Percentiles rank a stretch among this genome's conserved stretches.
Evolutionary conservation across 35 echinoderm and acorn worm species (phyloP).

Genomic region (Patiria miniata): DNA sequence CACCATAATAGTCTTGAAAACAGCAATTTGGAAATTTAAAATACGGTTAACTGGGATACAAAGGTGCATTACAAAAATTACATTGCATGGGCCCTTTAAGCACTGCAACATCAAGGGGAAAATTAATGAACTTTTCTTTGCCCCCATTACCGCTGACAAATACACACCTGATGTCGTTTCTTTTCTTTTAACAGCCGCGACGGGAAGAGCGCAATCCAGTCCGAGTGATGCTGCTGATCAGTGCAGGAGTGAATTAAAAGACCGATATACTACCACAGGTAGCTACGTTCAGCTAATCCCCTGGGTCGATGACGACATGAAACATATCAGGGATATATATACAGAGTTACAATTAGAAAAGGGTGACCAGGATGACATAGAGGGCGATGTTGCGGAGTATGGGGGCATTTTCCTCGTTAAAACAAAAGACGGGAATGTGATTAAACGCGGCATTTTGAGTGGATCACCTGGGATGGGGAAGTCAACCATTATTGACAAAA

Average conservation of each 20-base stretch:
- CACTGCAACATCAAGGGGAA: too few relatives aligned
- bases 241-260: neutral
- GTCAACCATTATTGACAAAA: conserved; percentile 2
- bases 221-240: neutral
- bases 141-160: too few relatives aligned
- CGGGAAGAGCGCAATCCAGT: too few relatives aligned
- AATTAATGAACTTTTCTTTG: too few relatives aligned
- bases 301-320: neutral
- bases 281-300: neutral
- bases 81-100: too few relatives aligned
- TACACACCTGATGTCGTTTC: too few relatives aligned
- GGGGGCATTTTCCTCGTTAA: neutral
- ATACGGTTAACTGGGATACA: too few relatives aligned
- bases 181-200: too few relatives aligned
- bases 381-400: neutral
- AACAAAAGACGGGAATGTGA: neutral
- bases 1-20: too few relatives aligned
- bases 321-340: neutral
- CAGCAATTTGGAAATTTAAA: too few relatives aligned
- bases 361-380: neutral
- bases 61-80: too few relatives aligned
- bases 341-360: neutral
- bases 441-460: neutral
- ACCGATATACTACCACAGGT: neutral
- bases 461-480: neutral